These are phyloP conservation scores for Agriopis marginaria DNA, from an alignment of 2,888 invertebrate genomes.

Conservation along the genomic window DNA sequence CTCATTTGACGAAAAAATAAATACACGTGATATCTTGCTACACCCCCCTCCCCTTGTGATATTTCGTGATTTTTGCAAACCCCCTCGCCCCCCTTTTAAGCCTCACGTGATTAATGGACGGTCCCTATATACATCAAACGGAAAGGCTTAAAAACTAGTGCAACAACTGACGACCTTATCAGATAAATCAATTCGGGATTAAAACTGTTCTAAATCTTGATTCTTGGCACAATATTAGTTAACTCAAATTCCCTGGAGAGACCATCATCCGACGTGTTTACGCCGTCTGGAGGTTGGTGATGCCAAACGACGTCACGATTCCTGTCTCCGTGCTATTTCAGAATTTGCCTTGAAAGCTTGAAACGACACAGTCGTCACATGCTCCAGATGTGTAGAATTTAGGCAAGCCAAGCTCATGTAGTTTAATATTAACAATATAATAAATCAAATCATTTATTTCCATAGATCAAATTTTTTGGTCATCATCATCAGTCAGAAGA, in stretches of 20 bases:
- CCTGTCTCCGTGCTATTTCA: conserved; percentile 55
- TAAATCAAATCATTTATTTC: no score
- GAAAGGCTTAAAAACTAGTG: no score
- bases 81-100: no score
- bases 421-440: neutral
- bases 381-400: conserved; percentile 37
- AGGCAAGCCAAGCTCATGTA: neutral
- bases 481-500: no score
- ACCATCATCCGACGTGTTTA: conserved; percentile 42
- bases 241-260: conserved; percentile 24
- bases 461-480: no score
- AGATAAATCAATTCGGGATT: neutral
- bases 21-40: no score
- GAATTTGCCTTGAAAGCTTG: conserved; percentile 59
- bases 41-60: no score
- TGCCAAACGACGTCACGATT: conserved; percentile 60
- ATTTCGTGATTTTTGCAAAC: no score
- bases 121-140: no score
- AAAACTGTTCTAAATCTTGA: conserved; percentile 18
- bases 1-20: no score
- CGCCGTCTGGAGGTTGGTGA: conserved; percentile 47
- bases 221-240: conserved; percentile 19
- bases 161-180: no score
- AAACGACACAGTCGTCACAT: conserved; percentile 47
- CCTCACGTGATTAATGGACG: no score